Evolutionary conservation across 2,113 vertebrate species (phyloP), one percentile per base, ranked within the genome.

Genomic region (Caranx melampygus): DNA sequence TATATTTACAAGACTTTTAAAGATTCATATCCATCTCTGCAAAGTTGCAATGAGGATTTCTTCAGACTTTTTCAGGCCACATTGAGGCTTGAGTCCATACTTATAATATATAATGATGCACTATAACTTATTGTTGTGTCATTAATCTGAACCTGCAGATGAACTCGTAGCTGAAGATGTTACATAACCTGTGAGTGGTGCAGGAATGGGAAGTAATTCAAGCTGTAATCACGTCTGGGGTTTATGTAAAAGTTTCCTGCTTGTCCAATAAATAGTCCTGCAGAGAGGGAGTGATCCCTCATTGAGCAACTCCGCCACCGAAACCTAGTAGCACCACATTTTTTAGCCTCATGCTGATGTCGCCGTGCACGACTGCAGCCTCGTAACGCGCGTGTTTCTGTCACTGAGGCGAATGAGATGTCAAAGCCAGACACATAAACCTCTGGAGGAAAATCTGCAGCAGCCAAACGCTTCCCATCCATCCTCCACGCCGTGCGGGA

Each of bases 261-360:
- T 16, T 15, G 65, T 65, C 55, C 54, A 63, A 59, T 60, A 35
- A 68, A 35, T 18, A 14, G n/a, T 47, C 20, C 14, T 0, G 12
- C 2, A 12, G 2, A 63, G n/a, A 85, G 72, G 72, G 68, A 47
- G 74, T 59, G 70, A 72, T 37, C 58, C 4, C n/a, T 12, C 34
- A 2, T 15, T 20, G 49, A 45, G 14, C 10, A 6, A 31, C 9
- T 59, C 6, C 20, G 0, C 4, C n/a, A 26, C 21, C 21, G 31
- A 60, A 49, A 84, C 76, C 70, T 20, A 16, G 78, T 77, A 34
- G 40, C 55, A 72, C 79, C 33, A 64, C 79, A 83, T 87, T 80
- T 63, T 71, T 73, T 14, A 34, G 51, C 44, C 59, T 74, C 33
- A 21, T 26, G 16, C 58, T 9, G 16, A 16, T 2, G 16, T 18